Percentiles rank a stretch among this genome's conserved stretches.
phyloP scores from a whole-genome alignment of 2,797 vertebrate species.

The Craterocephalus amniculus region DNA sequence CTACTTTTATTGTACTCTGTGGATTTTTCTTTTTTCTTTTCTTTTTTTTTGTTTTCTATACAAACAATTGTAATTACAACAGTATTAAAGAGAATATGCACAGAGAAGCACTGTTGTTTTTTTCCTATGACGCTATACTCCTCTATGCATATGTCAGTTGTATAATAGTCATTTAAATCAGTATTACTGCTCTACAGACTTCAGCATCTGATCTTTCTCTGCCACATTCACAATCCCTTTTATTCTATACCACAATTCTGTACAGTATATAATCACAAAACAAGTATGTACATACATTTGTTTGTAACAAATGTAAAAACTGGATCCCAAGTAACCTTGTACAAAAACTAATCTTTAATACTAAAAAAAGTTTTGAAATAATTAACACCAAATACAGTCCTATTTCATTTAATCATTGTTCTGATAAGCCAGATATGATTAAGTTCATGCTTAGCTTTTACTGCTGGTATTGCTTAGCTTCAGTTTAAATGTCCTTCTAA shows the following conservation, averaged over 20 bases:
- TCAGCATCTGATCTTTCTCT: constrained; percentile 18
- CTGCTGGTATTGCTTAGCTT: background rate
- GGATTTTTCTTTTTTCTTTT: background rate
- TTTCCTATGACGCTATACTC: background rate
- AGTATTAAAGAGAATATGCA: constrained; percentile 52
- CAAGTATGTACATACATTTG: no score
- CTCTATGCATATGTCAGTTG: background rate
- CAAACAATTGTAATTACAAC: constrained; percentile 35
- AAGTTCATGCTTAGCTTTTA: no score
- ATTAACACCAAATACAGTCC: background rate
- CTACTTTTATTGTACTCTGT: constrained; percentile 4
- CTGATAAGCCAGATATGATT: background rate
- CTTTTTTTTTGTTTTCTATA: constrained; percentile 12
- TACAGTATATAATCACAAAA: background rate
- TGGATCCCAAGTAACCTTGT: no score
- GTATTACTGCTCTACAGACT: background rate
- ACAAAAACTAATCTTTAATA: no score
- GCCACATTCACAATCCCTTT: background rate
- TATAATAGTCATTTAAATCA: background rate
- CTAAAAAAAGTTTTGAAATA: background rate
- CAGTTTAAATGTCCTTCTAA: background rate
- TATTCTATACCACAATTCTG: background rate
- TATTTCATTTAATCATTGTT: background rate
- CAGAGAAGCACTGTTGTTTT: background rate
- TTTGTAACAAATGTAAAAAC: background rate